These are phyloP conservation scores for Vicugna pacos DNA, from an alignment of 2,113 vertebrate genomes.

Conservation along the genomic window DNA sequence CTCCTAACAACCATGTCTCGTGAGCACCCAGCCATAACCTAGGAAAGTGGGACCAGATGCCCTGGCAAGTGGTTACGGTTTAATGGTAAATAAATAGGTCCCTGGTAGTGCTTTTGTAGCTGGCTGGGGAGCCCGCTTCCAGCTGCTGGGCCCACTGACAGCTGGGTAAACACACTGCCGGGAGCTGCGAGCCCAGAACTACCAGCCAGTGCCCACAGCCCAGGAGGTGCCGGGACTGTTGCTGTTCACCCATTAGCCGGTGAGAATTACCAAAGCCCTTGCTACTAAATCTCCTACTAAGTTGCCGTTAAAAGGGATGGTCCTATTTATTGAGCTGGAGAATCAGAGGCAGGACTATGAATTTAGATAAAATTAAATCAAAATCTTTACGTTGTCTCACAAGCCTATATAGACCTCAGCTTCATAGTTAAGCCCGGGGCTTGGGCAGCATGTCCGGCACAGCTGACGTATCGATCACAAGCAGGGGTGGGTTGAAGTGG, in stretches of 20 bases:
- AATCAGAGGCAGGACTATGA: neutral
- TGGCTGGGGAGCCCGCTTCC: slow-evolving; percentile 77
- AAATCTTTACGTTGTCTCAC: neutral
- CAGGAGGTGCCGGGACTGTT: slow-evolving; percentile 36
- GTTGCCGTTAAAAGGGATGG: neutral
- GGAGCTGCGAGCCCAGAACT: slow-evolving; percentile 70
- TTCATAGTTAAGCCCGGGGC: neutral
- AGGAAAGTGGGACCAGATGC: slow-evolving; percentile 78
- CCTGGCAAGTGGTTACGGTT: slow-evolving; percentile 75
- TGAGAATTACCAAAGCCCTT: slow-evolving; percentile 56
- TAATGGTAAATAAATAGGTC: slow-evolving; percentile 82
- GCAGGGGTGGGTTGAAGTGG: neutral
- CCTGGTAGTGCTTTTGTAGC: slow-evolving; percentile 68
- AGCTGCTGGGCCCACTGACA: slow-evolving; percentile 80
- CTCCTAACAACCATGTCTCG: slow-evolving; percentile 54
- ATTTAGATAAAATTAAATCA: slow-evolving; percentile 20
- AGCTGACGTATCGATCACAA: rapidly evolving
- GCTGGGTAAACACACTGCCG: slow-evolving; percentile 83
- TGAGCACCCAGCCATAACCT: slow-evolving; percentile 65
- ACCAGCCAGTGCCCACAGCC: slow-evolving; percentile 59
- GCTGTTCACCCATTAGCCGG: slow-evolving; percentile 74
- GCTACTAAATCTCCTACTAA: neutral
- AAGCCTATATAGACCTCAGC: neutral
- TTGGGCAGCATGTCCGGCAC: neutral
- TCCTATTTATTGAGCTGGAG: neutral